Conservation (phyloP, 2,113 vertebrate species). For the Brachionichthys hirsutus region DNA sequence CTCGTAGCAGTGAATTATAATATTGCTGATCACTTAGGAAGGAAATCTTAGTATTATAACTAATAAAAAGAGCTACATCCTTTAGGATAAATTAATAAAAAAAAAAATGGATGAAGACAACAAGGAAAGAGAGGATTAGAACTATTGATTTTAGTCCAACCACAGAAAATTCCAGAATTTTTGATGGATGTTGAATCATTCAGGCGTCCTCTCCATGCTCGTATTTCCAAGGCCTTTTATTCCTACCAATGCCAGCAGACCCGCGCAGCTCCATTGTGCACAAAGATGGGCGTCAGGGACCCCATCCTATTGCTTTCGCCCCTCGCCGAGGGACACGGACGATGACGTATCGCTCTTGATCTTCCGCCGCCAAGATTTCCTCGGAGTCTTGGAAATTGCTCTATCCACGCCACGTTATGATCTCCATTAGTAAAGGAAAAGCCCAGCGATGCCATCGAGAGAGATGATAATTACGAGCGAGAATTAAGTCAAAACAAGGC, state of each 20-base stretch:
- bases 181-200: conserved; percentile 62
- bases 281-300: conserved; percentile 31
- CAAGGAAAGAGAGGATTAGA: conserved; percentile 8
- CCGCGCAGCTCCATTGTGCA: conserved; percentile 8
- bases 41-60: background rate
- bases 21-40: background rate
- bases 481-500: conserved; percentile 51
- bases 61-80: conserved; percentile 25
- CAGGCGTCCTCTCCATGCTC: conserved; percentile 26
- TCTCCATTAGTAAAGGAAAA: conserved; percentile 63
- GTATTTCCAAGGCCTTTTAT: conserved; percentile 28
- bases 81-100: conserved; percentile 17
- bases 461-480: conserved; percentile 58
- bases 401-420: conserved; percentile 42
- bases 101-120: conserved; percentile 7
- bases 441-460: conserved; percentile 52
- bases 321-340: conserved; percentile 34
- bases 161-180: conserved; percentile 58
- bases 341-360: conserved; percentile 37
- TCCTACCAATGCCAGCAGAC: conserved; percentile 9
- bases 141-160: conserved; percentile 59
- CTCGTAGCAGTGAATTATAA: no score
- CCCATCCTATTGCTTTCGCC: conserved; percentile 30
- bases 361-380: conserved; percentile 50
- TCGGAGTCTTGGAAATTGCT: conserved; percentile 43